Conservation (phyloP, 2,797 vertebrate species). For the Hemibagrus guttatus region DNA sequence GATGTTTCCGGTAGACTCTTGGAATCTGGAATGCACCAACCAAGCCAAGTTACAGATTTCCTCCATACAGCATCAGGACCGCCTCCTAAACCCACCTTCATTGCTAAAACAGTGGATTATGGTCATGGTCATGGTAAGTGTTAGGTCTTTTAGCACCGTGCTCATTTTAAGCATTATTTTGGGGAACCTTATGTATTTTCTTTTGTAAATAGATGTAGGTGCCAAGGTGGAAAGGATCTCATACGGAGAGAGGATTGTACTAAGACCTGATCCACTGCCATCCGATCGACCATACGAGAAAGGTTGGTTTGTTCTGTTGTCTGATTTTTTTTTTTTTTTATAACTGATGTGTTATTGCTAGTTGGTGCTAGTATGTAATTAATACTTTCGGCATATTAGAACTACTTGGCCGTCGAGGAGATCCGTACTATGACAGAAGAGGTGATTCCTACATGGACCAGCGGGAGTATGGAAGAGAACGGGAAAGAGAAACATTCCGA, state of each 20-base stretch:
- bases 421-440: constrained; percentile 88
- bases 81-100: constrained; percentile 71
- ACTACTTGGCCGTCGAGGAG: constrained; percentile 81
- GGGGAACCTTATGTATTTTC: background rate
- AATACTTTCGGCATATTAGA: constrained; percentile 58
- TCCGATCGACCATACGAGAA: constrained; percentile 89
- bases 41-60: constrained; percentile 59
- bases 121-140: constrained; percentile 85
- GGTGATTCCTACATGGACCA: constrained; percentile 83
- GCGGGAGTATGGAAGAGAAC: constrained; percentile 88
- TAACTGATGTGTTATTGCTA: background rate
- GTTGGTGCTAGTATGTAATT: background rate
- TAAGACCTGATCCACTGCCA: constrained; percentile 86
- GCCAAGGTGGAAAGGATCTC: constrained; percentile 92
- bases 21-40: constrained; percentile 70
- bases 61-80: constrained; percentile 63
- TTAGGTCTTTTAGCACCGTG: too few species aligned
- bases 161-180: background rate
- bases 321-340: rapidly evolving
- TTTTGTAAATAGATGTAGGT: constrained; percentile 61
- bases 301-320: constrained; percentile 66
- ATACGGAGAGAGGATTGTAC: constrained; percentile 92
- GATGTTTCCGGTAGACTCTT: constrained; percentile 65
- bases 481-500: constrained; percentile 79
- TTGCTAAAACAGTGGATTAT: constrained; percentile 96